phyloP scores from a whole-genome alignment of 2,888 invertebrate genomes.

The Nasonia oneida region DNA sequence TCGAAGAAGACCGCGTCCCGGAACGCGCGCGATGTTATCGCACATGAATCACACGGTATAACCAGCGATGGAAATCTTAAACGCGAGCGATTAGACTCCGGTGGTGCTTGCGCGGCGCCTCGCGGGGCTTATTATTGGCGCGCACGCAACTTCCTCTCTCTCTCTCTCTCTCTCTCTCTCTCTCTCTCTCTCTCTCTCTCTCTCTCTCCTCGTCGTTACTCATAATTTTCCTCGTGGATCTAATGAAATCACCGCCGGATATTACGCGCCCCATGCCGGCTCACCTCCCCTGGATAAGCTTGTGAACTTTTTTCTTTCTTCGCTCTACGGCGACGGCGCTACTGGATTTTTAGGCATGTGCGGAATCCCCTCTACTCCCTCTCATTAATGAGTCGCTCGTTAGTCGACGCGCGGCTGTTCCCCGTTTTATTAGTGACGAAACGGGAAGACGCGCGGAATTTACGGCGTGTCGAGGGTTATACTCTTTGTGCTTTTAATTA shows the following conservation, averaged over 20 bases:
- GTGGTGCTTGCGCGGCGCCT: neutral
- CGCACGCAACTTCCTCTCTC: conserved; percentile 51
- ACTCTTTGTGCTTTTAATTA: conserved; percentile 34
- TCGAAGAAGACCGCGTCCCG: neutral
- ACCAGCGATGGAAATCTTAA: conserved; percentile 61
- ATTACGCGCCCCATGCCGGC: conserved; percentile 33
- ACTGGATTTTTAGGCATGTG: neutral
- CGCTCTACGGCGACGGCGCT: neutral
- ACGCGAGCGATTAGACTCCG: conserved; percentile 51
- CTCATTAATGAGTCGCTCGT: conserved; percentile 52
- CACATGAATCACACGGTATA: neutral
- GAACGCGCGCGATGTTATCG: neutral
- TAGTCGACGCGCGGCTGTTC: conserved; percentile 23
- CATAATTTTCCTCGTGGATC: conserved; percentile 60
- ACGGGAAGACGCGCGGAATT: conserved; percentile 46
- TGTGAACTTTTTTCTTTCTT: conserved; percentile 28
- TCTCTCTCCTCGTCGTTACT: conserved; percentile 49
- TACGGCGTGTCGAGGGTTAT: conserved; percentile 19
- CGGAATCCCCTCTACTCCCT: neutral
- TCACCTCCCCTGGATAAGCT: conserved; percentile 4
- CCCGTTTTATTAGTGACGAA: conserved; percentile 34
- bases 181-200: neutral
- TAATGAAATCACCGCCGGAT: conserved; percentile 60
- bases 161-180: neutral
- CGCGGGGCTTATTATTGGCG: conserved; percentile 47